Evolutionary conservation across 2,888 invertebrate species (phyloP).

Genomic region (Megaustenia siamemsis): DNA sequence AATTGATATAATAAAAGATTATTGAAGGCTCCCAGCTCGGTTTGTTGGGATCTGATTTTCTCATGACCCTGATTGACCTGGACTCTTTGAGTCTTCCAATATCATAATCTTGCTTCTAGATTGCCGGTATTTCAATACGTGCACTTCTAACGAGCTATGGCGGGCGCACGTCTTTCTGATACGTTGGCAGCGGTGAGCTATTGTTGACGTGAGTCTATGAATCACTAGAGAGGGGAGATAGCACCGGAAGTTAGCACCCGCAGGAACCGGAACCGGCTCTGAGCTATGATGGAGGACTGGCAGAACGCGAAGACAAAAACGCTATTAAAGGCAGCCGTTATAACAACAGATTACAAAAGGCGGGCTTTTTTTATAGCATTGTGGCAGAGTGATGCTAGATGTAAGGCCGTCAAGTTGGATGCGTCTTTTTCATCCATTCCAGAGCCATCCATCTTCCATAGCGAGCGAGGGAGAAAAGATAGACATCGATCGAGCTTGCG

Average conservation of each 20-base stretch:
- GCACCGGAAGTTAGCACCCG: conserved; percentile 48
- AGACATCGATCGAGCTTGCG: conserved; percentile 47
- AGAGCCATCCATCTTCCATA: conserved; percentile 42
- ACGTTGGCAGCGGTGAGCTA: conserved; percentile 35
- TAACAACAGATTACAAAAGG: conserved; percentile 44
- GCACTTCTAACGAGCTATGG: conserved; percentile 4
- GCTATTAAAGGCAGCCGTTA: conserved; percentile 37
- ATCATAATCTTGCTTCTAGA: conserved; percentile 28
- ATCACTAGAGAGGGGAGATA: conserved; percentile 47
- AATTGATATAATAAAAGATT: not conserved
- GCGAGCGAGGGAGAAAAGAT: conserved; percentile 36
- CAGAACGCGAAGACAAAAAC: conserved; percentile 42
- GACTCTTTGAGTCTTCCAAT: conserved; percentile 24
- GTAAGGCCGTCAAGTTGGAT: conserved; percentile 38
- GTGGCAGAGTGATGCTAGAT: conserved; percentile 33
- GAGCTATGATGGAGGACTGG: conserved; percentile 48
- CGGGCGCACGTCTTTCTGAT: conserved; percentile 21
- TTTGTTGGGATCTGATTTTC: conserved; percentile 6
- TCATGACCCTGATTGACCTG: not conserved
- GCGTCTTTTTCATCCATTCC: conserved; percentile 19
- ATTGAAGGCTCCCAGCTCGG: not conserved
- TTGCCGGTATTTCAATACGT: conserved; percentile 25
- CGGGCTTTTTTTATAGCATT: conserved; percentile 31
- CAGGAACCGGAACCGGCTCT: conserved; percentile 48
- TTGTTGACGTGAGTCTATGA: conserved; percentile 48